Base-by-base conservation (phyloP, 2,113 vertebrate genomes). In the Circaetus cinerascens region DNA sequence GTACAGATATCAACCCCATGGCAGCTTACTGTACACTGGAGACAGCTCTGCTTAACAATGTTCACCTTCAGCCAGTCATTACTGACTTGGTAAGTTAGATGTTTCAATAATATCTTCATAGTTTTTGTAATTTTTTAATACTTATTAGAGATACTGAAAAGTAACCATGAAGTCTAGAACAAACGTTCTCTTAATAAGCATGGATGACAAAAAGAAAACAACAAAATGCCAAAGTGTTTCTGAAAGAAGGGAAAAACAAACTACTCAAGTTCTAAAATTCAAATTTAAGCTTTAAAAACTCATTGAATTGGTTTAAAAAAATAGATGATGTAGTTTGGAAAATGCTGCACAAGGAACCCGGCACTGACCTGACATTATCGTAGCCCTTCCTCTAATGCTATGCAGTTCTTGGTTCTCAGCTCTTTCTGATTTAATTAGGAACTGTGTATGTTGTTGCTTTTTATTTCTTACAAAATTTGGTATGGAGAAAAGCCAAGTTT, bases 1-100 rank as follows among this genome's bases (percentile, higher is more conserved):
- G 99, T 97, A 99, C 99, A 11, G 99, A 99, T 85, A 98, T 99
- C 95, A 99, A 99, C 83, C 98, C 98, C 0, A 88, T 96, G 38
- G 99, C 99, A 40, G 98, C 99, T 36, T 96, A 92, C 23, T 99
- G 99, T 93, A 99, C 99, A 3, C 85, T 97, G 48, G 98, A 98
- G 97, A 99, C 99, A 3, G 98, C 99, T 34, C 96, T 78, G 40
- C 95, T 98, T 51, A 99, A 99, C 92, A 75, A 57, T 4, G 98
- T 99, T 18, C 90, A 98, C 13, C 95, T 99, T 80, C 98, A 99
- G 73, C 99, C 99, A 12, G 34, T 99, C 66, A 86, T 99, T 96
- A 99, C 99, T 53, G 99, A 99, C 95, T 95, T 99, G 99, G 99
- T 99, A 87, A 98, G 98, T 60, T 1, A 40, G 6, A 87, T 16